Percentiles rank a stretch among this genome's conserved stretches.
These are phyloP conservation scores for Vireo griseus DNA, from an alignment of 2,797 vertebrate genomes.

Conservation along the genomic window DNA sequence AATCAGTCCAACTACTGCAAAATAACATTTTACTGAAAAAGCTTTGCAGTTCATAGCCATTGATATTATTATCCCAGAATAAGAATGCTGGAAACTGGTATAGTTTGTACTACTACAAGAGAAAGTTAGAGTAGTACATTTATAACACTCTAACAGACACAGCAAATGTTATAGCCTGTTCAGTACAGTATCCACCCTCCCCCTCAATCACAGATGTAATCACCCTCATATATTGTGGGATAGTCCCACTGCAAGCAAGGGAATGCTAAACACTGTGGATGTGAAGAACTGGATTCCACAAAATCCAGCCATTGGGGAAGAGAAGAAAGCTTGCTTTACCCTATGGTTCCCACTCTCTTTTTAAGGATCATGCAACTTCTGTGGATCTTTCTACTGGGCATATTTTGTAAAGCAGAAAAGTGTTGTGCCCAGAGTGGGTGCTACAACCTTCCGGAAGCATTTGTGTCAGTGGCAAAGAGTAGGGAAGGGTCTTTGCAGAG, in stretches of 20 bases:
- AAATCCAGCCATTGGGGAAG: background rate
- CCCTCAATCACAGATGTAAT: background rate
- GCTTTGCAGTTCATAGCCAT: background rate
- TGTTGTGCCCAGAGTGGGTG: too few species aligned
- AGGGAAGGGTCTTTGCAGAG: too few species aligned
- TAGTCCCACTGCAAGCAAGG: background rate
- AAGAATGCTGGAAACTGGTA: background rate
- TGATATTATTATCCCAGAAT: background rate
- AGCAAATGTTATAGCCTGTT: background rate
- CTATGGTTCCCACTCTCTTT: background rate
- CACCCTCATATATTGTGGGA: background rate
- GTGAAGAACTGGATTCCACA: background rate
- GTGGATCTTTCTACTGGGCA: background rate
- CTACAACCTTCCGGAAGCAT: too few species aligned
- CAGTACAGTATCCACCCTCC: rapidly evolving
- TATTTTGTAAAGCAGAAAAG: background rate
- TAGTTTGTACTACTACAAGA: background rate
- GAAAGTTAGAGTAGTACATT: background rate
- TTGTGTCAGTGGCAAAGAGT: too few species aligned
- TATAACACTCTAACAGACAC: background rate
- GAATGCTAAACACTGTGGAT: background rate
- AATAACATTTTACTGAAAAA: background rate
- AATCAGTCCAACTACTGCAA: background rate
- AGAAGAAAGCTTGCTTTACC: background rate
- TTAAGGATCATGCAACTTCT: background rate